Evolutionary conservation across 1,140 invertebrate genomes (phyloP), one percentile per base, ranked within the genome.

Genomic region (Venustaconcha ellipsiformis): DNA sequence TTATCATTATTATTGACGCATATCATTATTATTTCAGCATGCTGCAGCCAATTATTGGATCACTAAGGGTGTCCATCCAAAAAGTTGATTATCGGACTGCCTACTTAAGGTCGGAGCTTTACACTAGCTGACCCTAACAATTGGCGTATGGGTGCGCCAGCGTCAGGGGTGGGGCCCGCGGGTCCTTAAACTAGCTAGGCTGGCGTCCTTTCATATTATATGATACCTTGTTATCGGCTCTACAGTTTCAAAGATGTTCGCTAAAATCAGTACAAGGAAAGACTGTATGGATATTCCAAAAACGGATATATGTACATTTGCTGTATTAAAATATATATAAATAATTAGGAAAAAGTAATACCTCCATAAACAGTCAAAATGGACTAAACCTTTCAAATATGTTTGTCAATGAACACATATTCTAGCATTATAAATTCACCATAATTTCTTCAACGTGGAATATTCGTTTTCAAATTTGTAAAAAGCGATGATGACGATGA

Each of bases 61-160:
- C 14, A 2, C 57, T 18, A 30, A 80, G 80, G 97, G 98, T 26
- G 97, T 14, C 97, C 97, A 0, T 97, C 96, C 87, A 95, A 97
- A 79, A 99, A 99, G 90, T 91, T 99, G 64, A 93, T 99, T 67
- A 96, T 99, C 86, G 97, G 97, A 80, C 96, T 99, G 94, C 95
- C 97, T 0, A 78, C 80, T 15, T 87, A 85, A 56, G 86, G 84
- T 1, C 67, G 84, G 15, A 75, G 78, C 23, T 87, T 87, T 66
- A 80, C 72, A 6, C 69, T 87, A 37, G 62, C 66, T 11, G 30
- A 71, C 66, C 5, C 69, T 14, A 37, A 58, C 20, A 70, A 80
- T 17, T 55, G 62, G 30, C 70, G 23, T 2, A 59, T 81, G 14
- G 81, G 82, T 0, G 81, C 74, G 13, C 74, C 82, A 17, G 73